Base-by-base conservation (phyloP, 2,113 vertebrate genomes). In the Platichthys flesus region DNA sequence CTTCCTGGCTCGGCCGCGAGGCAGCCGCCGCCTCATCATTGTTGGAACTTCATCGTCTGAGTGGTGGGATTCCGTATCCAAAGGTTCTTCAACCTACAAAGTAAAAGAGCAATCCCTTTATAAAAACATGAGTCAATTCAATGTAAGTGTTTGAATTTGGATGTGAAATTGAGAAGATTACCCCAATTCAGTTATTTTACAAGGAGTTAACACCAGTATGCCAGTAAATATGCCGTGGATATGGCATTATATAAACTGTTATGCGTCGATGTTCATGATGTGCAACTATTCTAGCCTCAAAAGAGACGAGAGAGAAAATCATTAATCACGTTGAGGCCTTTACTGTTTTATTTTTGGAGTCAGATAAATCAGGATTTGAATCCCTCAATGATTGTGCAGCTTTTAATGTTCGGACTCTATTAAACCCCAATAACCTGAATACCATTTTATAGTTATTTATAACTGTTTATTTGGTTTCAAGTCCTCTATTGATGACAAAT, bases 31-130 rank as follows among this genome's bases (percentile, higher is more conserved):
- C 57, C 90, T 90, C 5, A 31, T 86, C 62, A 87, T 77, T 3
- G 69, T 84, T 24, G 94, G 93, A 40, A 94, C 63, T 1, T 84
- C 74, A 28, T 92, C 89, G 9, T 76, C 76, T 1, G 81, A 81
- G 35, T 68, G 73, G 0, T 76, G 56, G 4, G 71, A 47, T 7
- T 89, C 84, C 18, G 60, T 21, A 15, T 37, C 71, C 23, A 16
- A 3, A 0, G 65, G 18, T 35, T 74, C 77, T 58, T 84, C 71
- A 64, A 35, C 57, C 93, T 94, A 28, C 40, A 78, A 16, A 1
- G 31, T 31, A 26, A 20, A 42, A 35, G 21, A 24, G 0, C 51
- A 52, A 20, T 20, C 1, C 18, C 18, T 18, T 12, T 5, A 58
- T 9, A 59, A 52, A 66, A 4, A 21, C 40, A 12, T 18, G 7